Evolutionary conservation across 2,888 invertebrate species (phyloP).

Genomic region (Drosophila infuscata): DNA sequence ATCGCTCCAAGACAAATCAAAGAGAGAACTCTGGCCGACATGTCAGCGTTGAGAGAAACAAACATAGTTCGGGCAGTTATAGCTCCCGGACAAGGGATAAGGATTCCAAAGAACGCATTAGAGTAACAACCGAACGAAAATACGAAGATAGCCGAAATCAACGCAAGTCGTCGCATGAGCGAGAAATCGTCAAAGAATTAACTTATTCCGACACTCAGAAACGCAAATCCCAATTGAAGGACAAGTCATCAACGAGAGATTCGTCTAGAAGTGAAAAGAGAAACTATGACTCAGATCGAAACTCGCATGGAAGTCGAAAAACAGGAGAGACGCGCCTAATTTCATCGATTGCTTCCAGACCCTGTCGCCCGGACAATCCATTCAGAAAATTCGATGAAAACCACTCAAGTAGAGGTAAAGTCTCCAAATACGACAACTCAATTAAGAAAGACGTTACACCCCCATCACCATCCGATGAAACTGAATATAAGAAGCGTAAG

Average conservation of each 20-base stretch:
- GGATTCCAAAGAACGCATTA: constrained; percentile 45
- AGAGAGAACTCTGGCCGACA: constrained; percentile 29
- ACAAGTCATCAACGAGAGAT: constrained; percentile 21
- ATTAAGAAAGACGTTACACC: constrained; percentile 82
- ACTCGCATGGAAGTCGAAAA: constrained; percentile 35
- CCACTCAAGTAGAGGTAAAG: constrained; percentile 85
- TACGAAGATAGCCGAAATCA: constrained; percentile 33
- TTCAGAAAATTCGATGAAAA: constrained; percentile 87
- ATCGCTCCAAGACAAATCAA: constrained; percentile 46
- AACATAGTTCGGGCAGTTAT: constrained; percentile 34
- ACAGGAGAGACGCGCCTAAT: constrained; percentile 49
- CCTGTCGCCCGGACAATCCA: constrained; percentile 72
- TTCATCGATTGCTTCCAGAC: constrained; percentile 59
- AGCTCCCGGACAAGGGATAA: constrained; percentile 51
- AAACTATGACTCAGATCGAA: constrained; percentile 54
- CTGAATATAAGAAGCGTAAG: constrained; percentile 87
- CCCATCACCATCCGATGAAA: constrained; percentile 85
- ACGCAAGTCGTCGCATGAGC: constrained; percentile 46
- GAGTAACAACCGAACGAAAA: constrained; percentile 18
- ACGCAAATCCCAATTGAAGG: constrained; percentile 30
- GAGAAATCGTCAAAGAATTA: constrained; percentile 30
- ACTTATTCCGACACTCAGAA: constrained; percentile 32
- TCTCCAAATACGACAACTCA: constrained; percentile 86
- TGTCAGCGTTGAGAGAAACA: constrained; percentile 33
- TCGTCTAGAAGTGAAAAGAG: constrained; percentile 26